These are phyloP conservation scores for Erebia ligea DNA, from an alignment of 2,888 invertebrate genomes.

Conservation along the genomic window DNA sequence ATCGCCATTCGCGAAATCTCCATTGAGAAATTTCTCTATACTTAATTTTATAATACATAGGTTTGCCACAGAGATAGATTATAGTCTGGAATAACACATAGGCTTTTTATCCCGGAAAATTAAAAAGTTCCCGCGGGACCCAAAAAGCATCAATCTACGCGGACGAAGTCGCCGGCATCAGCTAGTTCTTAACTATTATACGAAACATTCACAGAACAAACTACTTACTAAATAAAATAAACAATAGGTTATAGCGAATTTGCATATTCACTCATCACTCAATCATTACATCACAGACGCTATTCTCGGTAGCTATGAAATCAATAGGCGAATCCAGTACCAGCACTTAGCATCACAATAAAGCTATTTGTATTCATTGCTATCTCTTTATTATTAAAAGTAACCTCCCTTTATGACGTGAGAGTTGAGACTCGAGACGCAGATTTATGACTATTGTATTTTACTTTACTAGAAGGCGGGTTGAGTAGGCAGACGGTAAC, in stretches of 20 bases:
- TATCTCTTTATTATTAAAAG: conserved; percentile 19
- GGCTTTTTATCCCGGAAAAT: no score
- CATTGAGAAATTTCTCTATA: no score
- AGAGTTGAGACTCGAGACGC: not conserved
- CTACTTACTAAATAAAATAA: not conserved
- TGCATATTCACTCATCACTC: conserved; percentile 25
- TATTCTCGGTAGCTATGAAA: conserved; percentile 26
- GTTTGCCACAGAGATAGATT: no score
- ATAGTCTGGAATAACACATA: no score
- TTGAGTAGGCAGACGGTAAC: not conserved
- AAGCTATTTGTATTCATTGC: conserved; percentile 25
- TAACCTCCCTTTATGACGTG: conserved; percentile 4
- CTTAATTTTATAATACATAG: no score
- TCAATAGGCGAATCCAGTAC: conserved; percentile 28
- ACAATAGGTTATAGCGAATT: conserved; percentile 1
- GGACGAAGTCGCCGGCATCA: no score
- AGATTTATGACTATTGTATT: conserved; percentile 7
- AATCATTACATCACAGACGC: conserved; percentile 16
- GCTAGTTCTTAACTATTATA: not conserved
- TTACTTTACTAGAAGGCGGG: not conserved
- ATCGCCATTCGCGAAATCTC: no score
- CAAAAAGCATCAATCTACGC: no score
- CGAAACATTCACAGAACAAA: not conserved
- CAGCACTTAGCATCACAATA: conserved; percentile 23
- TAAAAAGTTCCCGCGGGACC: no score